Evolutionary conservation across 2,797 vertebrate species (phyloP).

Genomic region (Trachops cirrhosus): DNA sequence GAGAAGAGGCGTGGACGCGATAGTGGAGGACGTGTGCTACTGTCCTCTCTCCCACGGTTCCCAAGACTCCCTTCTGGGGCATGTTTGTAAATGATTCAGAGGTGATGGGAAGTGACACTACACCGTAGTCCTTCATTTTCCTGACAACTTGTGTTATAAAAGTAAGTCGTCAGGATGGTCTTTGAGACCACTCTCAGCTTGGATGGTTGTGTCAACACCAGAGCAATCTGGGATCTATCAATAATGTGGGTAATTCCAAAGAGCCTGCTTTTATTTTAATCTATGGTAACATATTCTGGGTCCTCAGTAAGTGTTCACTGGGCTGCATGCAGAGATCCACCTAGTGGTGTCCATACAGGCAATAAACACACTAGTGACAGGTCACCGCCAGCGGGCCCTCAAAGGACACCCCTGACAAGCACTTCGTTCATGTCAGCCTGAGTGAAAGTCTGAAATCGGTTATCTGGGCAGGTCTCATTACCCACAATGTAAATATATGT

Average conservation of each 20-base stretch:
- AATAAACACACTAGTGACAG: background rate
- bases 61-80: background rate
- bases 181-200: background rate
- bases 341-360: fast-evolving
- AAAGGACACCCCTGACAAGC: background rate
- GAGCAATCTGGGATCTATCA: background rate
- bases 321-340: background rate
- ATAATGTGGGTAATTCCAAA: background rate
- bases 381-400: background rate
- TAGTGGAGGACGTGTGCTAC: fast-evolving
- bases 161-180: background rate
- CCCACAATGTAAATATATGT: background rate
- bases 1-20: fast-evolving
- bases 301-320: background rate
- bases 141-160: constrained; percentile 33
- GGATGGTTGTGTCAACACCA: background rate
- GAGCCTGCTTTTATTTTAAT: background rate
- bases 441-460: background rate
- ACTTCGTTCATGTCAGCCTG: background rate
- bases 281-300: background rate
- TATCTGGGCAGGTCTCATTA: background rate
- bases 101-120: background rate
- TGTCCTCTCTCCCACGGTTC: fast-evolving
- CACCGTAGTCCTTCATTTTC: background rate
- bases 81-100: background rate